Evolutionary conservation across 2,113 vertebrate species (phyloP), one percentile per base, ranked within the genome.

Genomic region (Rhagologus leucostigma): DNA sequence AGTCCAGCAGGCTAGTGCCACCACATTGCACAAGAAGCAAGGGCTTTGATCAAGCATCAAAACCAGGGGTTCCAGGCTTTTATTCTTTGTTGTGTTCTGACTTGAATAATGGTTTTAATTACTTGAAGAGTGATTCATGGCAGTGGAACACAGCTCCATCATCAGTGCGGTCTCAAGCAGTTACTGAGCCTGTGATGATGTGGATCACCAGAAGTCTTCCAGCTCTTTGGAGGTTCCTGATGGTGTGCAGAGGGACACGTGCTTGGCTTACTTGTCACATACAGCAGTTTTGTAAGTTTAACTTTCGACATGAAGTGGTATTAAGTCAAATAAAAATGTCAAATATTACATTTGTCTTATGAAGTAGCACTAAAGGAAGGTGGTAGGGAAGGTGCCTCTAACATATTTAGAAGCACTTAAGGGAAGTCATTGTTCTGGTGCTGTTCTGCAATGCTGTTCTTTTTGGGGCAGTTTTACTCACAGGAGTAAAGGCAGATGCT

Each of bases 81-180:
- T 93, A 59, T 70, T 95, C 71, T 92, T 81, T 73, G 29, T 91
- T 89, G 53, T 95, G 42, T 92, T 89, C 80, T 93, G 86, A 86
- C 81, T 93, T 91, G 93, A 55, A 71, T 47, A 41, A 24, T 73
- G 57, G n/a, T 87, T 96, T 84, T 89, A 88, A 88, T 93, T 84
- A 84, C 49, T 78, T 74, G 78, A 42, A 39, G 80, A 89, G 46
- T 90, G 80, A 74, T 96, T 96, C 53, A 37, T 83, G 87, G 60
- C 64, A 64, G 69, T 39, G 74, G 60, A 93, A 53, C 56, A 50
- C 27, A 87, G 49, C 41, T 60, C 49, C 26, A 32, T 44, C 65
- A 65, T 68, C 49, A 73, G 24, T 24, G 13, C 0, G 0, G 42
- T 85, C 81, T 81, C 53, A 62, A 44, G 53, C n/a, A 65, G 74